Conservation (phyloP, 35 echinoderm and acorn worm genomes). For the Nesometra sesokonis region DNA sequence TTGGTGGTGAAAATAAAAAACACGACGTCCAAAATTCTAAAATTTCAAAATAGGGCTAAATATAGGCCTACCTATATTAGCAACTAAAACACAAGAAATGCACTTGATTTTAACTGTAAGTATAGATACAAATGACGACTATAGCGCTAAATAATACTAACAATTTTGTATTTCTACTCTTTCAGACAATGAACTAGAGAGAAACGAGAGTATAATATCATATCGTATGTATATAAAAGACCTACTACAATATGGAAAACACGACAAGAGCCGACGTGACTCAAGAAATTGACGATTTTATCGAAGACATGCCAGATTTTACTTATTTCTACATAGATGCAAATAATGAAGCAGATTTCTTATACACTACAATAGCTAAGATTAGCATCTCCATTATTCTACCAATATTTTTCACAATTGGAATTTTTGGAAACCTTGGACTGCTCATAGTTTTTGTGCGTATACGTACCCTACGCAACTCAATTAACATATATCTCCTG, state of each 20-base stretch:
- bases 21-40: no score
- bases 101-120: no score
- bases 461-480: neutral
- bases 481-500: neutral
- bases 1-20: no score
- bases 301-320: neutral
- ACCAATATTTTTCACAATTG: neutral
- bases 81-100: no score
- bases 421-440: neutral
- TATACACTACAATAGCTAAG: neutral
- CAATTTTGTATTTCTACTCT: no score
- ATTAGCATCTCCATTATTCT: neutral
- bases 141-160: no score
- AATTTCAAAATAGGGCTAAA: no score
- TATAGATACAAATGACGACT: no score
- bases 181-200: no score
- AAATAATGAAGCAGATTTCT: neutral
- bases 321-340: neutral
- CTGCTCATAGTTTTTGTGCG: neutral
- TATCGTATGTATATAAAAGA: no score
- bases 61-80: no score
- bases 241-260: neutral
- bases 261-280: neutral
- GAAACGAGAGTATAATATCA: no score
- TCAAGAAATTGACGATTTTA: neutral